Percentiles rank a stretch among this genome's conserved stretches.
Evolutionary conservation across 2,113 vertebrate species (phyloP).

Genomic region (Cavia aperea): DNA sequence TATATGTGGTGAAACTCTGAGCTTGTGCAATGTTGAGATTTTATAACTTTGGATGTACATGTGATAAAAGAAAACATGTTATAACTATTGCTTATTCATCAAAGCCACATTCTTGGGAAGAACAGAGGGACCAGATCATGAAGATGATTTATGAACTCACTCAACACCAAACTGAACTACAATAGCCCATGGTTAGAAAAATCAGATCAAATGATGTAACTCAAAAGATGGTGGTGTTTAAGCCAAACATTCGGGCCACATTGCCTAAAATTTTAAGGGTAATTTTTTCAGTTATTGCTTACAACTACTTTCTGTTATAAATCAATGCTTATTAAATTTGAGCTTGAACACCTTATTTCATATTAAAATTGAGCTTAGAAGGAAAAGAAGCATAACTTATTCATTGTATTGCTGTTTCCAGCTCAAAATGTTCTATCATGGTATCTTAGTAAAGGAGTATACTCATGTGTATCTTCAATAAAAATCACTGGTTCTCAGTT

Average conservation of each 20-base stretch:
- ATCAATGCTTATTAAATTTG: conserved; percentile 21
- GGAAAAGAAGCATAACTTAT: neutral
- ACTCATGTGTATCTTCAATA: neutral
- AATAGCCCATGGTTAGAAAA: conserved; percentile 52
- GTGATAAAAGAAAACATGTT: conserved; percentile 49
- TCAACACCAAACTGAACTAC: conserved; percentile 54
- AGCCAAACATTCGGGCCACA: conserved; percentile 51
- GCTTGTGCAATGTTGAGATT: conserved; percentile 49
- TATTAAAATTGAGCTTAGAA: conserved; percentile 11
- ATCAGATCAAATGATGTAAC: conserved; percentile 54
- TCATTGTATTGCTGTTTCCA: neutral
- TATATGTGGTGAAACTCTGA: neutral
- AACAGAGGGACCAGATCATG: conserved; percentile 55
- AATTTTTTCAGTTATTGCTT: conserved; percentile 27
- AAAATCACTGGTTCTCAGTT: neutral
- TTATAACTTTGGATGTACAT: conserved; percentile 60
- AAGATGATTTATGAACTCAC: conserved; percentile 62
- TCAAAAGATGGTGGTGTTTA: conserved; percentile 12
- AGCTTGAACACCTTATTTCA: neutral
- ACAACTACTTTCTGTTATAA: conserved; percentile 5
- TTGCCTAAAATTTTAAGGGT: conserved; percentile 40
- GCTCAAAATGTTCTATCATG: neutral
- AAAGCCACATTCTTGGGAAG: conserved; percentile 65
- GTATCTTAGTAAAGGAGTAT: neutral
- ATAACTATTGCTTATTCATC: conserved; percentile 54